Percentiles rank a stretch among this genome's conserved stretches.
Conservation (phyloP, 2,888 invertebrate species). For the Aphodius sticticus region DNA sequence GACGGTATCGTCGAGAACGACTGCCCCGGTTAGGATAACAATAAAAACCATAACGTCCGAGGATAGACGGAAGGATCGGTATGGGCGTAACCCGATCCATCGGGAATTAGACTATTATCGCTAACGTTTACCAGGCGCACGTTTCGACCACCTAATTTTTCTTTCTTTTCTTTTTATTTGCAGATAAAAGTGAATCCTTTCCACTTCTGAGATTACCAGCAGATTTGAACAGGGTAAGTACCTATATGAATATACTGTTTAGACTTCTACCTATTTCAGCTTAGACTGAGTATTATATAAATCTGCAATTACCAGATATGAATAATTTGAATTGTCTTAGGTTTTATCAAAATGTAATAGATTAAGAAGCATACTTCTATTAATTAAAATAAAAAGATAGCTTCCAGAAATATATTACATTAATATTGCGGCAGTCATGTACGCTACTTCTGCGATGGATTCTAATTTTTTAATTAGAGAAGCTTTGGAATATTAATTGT, state of each 20-base stretch:
- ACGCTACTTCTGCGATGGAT: no score
- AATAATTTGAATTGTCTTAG: no score
- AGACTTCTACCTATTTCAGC: no score
- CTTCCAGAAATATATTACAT: no score
- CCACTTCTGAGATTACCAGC: background rate
- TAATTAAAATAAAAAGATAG: no score
- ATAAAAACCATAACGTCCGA: background rate
- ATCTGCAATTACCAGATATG: no score
- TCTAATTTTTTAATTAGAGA: no score
- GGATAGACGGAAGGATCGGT: background rate
- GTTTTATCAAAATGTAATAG: no score
- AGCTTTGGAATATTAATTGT: no score
- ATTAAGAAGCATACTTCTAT: no score
- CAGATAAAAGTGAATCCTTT: background rate
- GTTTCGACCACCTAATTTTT: background rate
- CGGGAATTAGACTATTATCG: background rate
- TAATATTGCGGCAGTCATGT: no score
- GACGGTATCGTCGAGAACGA: conserved; percentile 8
- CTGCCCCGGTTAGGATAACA: background rate
- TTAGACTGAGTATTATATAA: no score
- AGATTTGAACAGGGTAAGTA: background rate
- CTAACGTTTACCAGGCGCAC: background rate
- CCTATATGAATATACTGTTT: background rate
- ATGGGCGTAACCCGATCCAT: background rate
- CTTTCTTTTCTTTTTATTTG: background rate